phyloP scores from a whole-genome alignment of 1,140 invertebrate species.

The Psix sp. region DNA sequence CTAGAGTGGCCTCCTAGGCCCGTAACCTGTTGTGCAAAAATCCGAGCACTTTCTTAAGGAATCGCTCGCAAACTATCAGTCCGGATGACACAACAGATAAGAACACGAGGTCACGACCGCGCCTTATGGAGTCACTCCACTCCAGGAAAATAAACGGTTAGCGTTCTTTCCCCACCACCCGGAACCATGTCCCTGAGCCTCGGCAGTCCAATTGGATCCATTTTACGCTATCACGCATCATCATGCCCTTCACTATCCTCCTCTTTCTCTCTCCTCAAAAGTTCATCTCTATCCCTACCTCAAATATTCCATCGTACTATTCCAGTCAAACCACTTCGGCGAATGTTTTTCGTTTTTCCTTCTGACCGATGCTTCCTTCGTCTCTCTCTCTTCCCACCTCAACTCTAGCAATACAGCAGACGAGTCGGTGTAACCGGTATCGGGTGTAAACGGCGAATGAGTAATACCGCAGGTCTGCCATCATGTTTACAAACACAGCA shows the following conservation, averaged over 20 bases:
- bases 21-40: neutral
- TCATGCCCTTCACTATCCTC: constrained; percentile 46
- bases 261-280: constrained; percentile 2
- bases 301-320: constrained; percentile 1
- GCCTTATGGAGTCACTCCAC: constrained; percentile 69
- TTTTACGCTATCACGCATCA: constrained; percentile 48
- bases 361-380: constrained; percentile 18
- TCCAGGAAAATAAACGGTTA: constrained; percentile 76
- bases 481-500: constrained; percentile 72
- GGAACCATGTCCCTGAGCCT: constrained; percentile 33
- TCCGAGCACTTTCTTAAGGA: no score
- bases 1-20: no score
- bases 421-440: constrained; percentile 61
- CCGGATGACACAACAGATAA: constrained; percentile 50
- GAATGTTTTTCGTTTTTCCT: constrained; percentile 46
- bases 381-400: constrained; percentile 1
- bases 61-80: constrained; percentile 9
- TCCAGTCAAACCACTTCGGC: constrained; percentile 32
- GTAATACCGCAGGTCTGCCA: constrained; percentile 65
- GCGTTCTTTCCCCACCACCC: constrained; percentile 75
- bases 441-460: constrained; percentile 64
- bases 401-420: constrained; percentile 12
- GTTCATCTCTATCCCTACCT: neutral
- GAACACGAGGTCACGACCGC: constrained; percentile 72
- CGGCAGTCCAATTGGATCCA: constrained; percentile 33